Percentiles rank a stretch among this genome's conserved stretches.
phyloP scores from a whole-genome alignment of 2,797 vertebrate species.

The Rhinella marina region DNA sequence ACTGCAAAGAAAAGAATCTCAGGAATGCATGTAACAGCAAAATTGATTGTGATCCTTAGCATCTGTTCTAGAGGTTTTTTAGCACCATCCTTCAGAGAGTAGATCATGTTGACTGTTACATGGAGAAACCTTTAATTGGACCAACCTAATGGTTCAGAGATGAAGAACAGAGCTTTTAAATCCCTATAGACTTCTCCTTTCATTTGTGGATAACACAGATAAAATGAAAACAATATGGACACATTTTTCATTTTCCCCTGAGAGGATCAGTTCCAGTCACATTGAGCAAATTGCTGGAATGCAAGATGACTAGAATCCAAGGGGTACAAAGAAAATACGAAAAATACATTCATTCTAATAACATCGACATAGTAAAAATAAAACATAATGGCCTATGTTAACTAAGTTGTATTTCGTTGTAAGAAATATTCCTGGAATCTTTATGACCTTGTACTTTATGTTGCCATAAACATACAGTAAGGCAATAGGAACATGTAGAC shows the following conservation, averaged over 20 bases:
- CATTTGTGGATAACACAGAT: conserved; percentile 51
- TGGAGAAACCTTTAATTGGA: conserved; percentile 50
- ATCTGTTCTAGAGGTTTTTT: conserved; percentile 30
- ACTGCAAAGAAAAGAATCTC: conserved; percentile 2
- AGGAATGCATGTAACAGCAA: conserved; percentile 23
- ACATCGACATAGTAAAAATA: conserved; percentile 19
- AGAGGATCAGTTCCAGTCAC: conserved; percentile 48
- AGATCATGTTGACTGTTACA: conserved; percentile 40
- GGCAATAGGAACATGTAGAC: not conserved
- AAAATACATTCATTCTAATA: not conserved
- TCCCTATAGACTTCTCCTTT: conserved; percentile 46
- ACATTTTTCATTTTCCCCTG: conserved; percentile 31
- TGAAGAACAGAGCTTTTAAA: conserved; percentile 43
- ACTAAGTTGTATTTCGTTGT: not conserved
- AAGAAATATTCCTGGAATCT: not conserved
- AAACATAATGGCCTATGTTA: not conserved
- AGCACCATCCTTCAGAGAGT: conserved; percentile 35
- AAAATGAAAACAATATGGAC: conserved; percentile 50
- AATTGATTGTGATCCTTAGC: conserved; percentile 40
- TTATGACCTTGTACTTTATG: not conserved
- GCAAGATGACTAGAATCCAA: conserved; percentile 19
- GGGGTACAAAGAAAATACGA: conserved; percentile 10
- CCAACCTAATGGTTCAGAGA: conserved; percentile 38
- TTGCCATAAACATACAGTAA: not conserved
- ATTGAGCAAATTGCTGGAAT: conserved; percentile 33